Conservation (phyloP, 1,140 invertebrate genomes). For the Diachasmimorpha longicaudata region DNA sequence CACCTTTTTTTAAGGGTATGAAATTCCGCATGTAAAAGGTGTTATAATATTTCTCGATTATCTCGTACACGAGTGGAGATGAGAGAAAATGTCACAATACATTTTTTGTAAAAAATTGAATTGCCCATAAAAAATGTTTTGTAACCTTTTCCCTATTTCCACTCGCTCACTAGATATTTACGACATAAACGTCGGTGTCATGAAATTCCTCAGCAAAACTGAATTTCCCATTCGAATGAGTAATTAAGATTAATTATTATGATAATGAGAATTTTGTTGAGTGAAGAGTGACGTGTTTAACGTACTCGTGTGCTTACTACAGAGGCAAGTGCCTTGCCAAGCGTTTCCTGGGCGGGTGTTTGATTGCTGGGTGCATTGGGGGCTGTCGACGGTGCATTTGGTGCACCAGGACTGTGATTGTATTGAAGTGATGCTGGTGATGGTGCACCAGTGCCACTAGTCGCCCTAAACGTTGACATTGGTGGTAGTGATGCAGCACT, state of each 20-base stretch:
- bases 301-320: conserved; percentile 65
- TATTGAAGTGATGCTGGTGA: conserved; percentile 68
- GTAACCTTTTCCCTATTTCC: not conserved
- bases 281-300: conserved; percentile 18
- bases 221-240: too few relatives aligned
- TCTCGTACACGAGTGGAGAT: not conserved
- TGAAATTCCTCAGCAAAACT: too few relatives aligned
- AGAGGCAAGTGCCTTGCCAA: conserved; percentile 81
- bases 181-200: not conserved
- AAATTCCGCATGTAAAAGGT: not conserved
- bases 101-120: not conserved
- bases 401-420: conserved; percentile 57
- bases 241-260: not conserved
- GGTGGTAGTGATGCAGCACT: conserved; percentile 81
- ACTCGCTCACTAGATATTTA: not conserved
- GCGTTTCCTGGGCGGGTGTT: conserved; percentile 69
- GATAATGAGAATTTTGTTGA: not conserved
- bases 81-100: not conserved
- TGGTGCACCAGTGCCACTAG: conserved; percentile 60
- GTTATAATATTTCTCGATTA: not conserved
- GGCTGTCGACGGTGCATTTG: conserved; percentile 54
- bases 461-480: conserved; percentile 87
- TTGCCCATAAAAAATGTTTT: not conserved
- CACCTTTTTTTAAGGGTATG: not conserved
- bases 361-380: conserved; percentile 57